phyloP scores from a whole-genome alignment of 2,113 vertebrate species.

The Rhinogobius similis region DNA sequence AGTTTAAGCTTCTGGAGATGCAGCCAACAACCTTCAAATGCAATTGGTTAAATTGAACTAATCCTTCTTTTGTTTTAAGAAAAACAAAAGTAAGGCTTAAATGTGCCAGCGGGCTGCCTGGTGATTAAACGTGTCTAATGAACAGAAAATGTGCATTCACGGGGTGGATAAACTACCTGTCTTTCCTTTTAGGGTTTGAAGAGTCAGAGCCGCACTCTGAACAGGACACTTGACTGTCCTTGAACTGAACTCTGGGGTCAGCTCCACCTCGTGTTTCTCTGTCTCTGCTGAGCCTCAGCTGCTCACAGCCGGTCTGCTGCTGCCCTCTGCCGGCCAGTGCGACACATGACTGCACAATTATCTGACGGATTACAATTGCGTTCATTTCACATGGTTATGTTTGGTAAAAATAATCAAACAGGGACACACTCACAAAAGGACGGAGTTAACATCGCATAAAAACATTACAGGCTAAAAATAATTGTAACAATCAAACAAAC shows the following conservation, averaged over 20 bases:
- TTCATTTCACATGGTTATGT: not conserved
- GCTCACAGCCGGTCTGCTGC: constrained; percentile 21
- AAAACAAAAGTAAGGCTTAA: not conserved
- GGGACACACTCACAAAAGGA: not conserved
- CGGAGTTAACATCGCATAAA: no score
- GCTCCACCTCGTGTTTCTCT: not conserved
- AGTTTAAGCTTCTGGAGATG: not conserved
- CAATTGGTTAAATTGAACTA: not conserved
- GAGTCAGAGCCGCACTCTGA: not conserved
- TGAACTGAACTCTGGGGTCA: constrained; percentile 23
- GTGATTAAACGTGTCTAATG: not conserved
- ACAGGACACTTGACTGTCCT: not conserved
- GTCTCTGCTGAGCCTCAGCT: not conserved
- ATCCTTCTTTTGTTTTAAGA: not conserved
- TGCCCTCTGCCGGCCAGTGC: constrained; percentile 58
- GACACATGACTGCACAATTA: not conserved
- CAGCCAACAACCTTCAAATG: not conserved
- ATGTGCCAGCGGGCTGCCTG: not conserved
- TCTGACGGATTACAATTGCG: not conserved
- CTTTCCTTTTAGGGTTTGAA: not conserved
- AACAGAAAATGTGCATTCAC: not conserved
- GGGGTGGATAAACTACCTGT: not conserved
- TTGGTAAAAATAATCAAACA: not conserved
- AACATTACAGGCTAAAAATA: no score
- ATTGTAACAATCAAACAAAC: no score